Conservation (phyloP, 2,113 vertebrate species). For the Labrus mixtus region DNA sequence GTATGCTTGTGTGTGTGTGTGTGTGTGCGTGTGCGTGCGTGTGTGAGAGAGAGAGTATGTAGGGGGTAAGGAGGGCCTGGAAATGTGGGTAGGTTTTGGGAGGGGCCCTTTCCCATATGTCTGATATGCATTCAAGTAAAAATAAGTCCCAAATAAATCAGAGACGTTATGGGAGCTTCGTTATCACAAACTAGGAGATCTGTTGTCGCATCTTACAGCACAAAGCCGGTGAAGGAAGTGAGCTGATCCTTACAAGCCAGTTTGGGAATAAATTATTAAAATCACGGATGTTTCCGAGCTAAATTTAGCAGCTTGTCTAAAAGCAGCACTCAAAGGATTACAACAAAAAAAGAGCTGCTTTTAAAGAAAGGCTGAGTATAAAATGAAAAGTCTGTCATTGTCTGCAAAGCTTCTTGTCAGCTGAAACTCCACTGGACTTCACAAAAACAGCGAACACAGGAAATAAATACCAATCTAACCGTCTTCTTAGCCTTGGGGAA, state of each 20-base stretch:
- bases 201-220: conserved; percentile 51
- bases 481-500: conserved; percentile 20
- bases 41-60: conserved; percentile 9
- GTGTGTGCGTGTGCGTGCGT: too few relatives aligned
- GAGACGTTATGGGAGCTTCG: conserved; percentile 65
- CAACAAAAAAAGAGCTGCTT: conserved; percentile 23
- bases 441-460: conserved; percentile 15
- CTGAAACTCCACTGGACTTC: conserved; percentile 13
- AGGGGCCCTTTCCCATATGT: conserved; percentile 63
- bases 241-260: conserved; percentile 56
- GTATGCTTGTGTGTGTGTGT: too few relatives aligned
- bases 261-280: conserved; percentile 74
- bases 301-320: conserved; percentile 73
- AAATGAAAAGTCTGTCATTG: conserved; percentile 57
- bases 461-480: conserved; percentile 32
- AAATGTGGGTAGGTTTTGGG: conserved; percentile 73
- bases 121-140: conserved; percentile 81
- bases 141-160: conserved; percentile 82
- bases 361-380: conserved; percentile 53
- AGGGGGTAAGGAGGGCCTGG: conserved; percentile 44
- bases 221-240: conserved; percentile 53
- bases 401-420: conserved; percentile 52
- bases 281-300: conserved; percentile 64
- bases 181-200: conserved; percentile 66
- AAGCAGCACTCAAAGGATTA: conserved; percentile 64